phyloP scores from a whole-genome alignment of 2,113 vertebrate genomes.

The Sturnus vulgaris region DNA sequence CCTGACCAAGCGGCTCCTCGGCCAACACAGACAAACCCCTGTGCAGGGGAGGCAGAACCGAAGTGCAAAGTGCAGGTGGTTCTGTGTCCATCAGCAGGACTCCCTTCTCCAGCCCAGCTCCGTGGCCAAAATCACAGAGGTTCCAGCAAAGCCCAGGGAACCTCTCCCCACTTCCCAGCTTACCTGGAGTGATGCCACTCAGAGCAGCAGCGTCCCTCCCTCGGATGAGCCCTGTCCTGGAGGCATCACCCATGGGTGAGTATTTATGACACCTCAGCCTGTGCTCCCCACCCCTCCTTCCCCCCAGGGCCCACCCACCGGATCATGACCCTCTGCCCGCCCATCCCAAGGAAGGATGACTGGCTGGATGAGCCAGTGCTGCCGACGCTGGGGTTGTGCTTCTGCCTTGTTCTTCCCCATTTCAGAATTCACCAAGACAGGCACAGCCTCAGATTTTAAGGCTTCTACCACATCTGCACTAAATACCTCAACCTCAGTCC shows the following conservation, averaged over 20 bases:
- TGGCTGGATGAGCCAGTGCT: fast-evolving
- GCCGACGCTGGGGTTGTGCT: fast-evolving
- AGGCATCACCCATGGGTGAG: neutral
- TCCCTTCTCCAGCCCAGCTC: neutral
- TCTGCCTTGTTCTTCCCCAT: fast-evolving
- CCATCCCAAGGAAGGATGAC: neutral
- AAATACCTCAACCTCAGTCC: neutral
- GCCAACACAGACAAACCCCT: neutral
- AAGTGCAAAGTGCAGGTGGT: neutral
- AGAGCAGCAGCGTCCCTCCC: neutral
- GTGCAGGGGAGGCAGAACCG: neutral
- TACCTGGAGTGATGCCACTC: neutral
- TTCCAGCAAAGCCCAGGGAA: neutral
- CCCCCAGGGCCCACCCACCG: neutral
- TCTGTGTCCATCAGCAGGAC: neutral
- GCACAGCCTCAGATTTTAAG: neutral
- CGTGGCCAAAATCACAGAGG: neutral
- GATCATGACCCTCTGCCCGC: neutral
- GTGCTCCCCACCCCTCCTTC: neutral
- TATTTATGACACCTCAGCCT: neutral
- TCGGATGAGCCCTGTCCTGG: neutral
- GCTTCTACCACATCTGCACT: neutral
- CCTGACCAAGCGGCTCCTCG: neutral
- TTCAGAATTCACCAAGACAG: neutral
- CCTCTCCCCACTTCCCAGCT: neutral